phyloP scores from a whole-genome alignment of 2,888 invertebrate species.

The Lasioglossum leucozonium region DNA sequence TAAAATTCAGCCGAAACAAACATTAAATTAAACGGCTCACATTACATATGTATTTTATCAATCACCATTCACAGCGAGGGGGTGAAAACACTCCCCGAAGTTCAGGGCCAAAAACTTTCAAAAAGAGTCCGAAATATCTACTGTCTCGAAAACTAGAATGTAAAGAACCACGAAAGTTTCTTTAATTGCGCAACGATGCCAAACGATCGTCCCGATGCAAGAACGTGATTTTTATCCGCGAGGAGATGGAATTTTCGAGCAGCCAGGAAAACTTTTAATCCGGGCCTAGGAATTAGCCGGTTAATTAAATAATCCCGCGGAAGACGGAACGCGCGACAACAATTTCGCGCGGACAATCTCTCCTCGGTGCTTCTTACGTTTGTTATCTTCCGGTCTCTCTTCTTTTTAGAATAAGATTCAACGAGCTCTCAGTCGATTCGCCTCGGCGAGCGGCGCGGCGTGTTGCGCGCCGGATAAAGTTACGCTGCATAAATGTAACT shows the following conservation, averaged over 20 bases:
- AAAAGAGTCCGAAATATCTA: neutral
- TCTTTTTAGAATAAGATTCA: slow-evolving; percentile 30
- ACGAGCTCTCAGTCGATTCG: slow-evolving; percentile 42
- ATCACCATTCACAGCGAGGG: too few species aligned
- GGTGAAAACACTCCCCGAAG: too few species aligned
- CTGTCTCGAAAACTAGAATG: neutral
- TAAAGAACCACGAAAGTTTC: neutral
- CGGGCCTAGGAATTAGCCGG: slow-evolving; percentile 16
- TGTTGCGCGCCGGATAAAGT: slow-evolving; percentile 36
- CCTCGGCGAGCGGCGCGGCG: neutral
- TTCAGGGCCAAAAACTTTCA: neutral
- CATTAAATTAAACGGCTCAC: too few species aligned
- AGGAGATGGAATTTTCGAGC: slow-evolving; percentile 23
- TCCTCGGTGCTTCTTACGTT: slow-evolving; percentile 23
- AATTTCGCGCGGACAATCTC: slow-evolving; percentile 10
- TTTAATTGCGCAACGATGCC: neutral
- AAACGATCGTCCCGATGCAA: slow-evolving; percentile 24
- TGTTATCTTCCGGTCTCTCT: neutral
- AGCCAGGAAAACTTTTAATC: slow-evolving; percentile 16
- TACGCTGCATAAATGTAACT: slow-evolving; percentile 45
- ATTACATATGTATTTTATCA: neutral
- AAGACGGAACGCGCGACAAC: neutral
- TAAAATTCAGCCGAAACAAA: neutral
- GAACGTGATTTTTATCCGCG: neutral
- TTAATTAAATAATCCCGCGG: slow-evolving; percentile 25